These are phyloP conservation scores for Steatornis caripensis DNA, from an alignment of 2,113 vertebrate genomes.

Conservation along the genomic window DNA sequence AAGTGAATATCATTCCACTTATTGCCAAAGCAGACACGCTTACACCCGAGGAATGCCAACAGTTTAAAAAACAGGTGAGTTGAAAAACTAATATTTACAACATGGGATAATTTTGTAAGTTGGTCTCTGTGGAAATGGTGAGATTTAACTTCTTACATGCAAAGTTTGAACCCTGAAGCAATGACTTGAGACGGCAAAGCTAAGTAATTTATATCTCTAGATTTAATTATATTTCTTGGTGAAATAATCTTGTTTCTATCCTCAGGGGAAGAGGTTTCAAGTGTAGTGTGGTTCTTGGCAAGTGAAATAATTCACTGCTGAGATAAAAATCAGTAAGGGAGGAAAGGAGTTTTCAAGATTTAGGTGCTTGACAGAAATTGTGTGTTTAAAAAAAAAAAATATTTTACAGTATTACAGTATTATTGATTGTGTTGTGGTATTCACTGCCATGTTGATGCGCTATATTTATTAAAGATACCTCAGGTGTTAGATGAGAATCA, in stretches of 20 bases:
- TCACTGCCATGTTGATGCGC: not conserved
- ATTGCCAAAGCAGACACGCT: conserved; percentile 99
- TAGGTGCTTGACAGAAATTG: not conserved
- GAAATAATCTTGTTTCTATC: conserved; percentile 23
- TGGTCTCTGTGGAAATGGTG: not conserved
- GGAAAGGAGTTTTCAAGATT: not conserved
- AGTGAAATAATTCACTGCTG: conserved; percentile 5
- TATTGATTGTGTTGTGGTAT: not conserved
- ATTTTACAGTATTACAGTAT: not conserved
- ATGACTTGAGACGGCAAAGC: conserved; percentile 7
- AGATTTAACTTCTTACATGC: not conserved
- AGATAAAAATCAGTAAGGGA: conserved; percentile 43
- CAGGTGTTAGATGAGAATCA: not conserved
- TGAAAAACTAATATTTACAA: not conserved
- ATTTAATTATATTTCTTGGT: conserved; percentile 48
- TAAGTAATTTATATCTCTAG: conserved; percentile 37
- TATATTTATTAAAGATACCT: not conserved
- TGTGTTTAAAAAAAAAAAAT: not conserved
- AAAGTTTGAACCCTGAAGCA: conserved; percentile 33
- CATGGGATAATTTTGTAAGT: not conserved
- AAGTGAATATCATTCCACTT: conserved; percentile 99
- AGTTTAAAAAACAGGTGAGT: conserved; percentile 98
- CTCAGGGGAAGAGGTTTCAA: conserved; percentile 26
- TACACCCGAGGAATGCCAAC: conserved; percentile 97
- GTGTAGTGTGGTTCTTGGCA: conserved; percentile 17